Evolutionary conservation across 2,113 vertebrate species (phyloP).

Genomic region (Zosterops pallidus): DNA sequence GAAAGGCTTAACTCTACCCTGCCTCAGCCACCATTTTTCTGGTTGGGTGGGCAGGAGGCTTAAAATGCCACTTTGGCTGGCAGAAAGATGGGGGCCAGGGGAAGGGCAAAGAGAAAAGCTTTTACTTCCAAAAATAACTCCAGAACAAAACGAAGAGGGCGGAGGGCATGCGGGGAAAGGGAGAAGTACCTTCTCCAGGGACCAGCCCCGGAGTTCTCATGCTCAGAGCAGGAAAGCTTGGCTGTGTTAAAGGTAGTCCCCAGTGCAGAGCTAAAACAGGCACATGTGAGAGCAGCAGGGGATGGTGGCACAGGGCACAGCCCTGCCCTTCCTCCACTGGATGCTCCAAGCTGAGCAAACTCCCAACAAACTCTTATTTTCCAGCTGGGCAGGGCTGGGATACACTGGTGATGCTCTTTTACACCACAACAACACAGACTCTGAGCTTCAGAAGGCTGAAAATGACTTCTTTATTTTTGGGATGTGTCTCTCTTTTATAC

Average conservation of each 20-base stretch:
- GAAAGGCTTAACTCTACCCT: constrained; percentile 49
- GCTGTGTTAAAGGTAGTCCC: neutral
- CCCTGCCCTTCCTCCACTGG: neutral
- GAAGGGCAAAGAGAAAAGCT: constrained; percentile 44
- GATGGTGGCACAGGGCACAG: neutral
- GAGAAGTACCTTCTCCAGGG: constrained; percentile 1
- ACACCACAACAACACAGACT: too few species aligned
- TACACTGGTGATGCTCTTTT: too few species aligned
- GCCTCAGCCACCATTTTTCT: constrained; percentile 60
- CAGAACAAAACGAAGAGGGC: constrained; percentile 21
- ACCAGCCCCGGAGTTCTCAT: neutral
- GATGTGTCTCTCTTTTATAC: too few species aligned
- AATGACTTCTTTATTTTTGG: too few species aligned
- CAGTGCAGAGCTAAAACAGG: neutral
- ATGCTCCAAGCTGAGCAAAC: fast-evolving
- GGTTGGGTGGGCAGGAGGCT: constrained; percentile 45
- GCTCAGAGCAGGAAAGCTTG: neutral
- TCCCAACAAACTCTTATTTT: neutral
- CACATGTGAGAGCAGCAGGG: neutral
- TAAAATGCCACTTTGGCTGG: constrained; percentile 65
- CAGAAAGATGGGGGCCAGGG: constrained; percentile 11
- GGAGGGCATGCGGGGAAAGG: neutral
- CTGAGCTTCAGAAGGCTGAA: too few species aligned
- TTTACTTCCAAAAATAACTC: constrained; percentile 66
- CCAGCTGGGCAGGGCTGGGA: fast-evolving